These are phyloP conservation scores for Epinephelus malabaricus DNA, from an alignment of 2,797 vertebrate species.

Conservation along the genomic window DNA sequence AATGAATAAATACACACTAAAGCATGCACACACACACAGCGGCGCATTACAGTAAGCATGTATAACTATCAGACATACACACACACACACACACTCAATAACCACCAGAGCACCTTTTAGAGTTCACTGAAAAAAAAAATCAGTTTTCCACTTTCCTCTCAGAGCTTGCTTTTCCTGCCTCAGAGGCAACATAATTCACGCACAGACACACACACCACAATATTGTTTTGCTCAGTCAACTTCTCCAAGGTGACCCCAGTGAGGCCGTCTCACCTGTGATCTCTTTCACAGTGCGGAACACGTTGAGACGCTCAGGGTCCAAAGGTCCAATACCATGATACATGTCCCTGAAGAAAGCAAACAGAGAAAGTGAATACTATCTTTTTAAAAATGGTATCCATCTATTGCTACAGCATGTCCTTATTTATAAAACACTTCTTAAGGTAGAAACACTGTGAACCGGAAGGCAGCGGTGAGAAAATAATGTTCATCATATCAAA, in stretches of 20 bases:
- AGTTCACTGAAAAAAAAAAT: conserved; percentile 30
- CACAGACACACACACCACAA: background rate
- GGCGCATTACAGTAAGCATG: conserved; percentile 14
- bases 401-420: background rate
- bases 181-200: conserved; percentile 20
- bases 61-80: conserved; percentile 13
- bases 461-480: background rate
- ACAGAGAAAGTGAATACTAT: background rate
- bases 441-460: background rate
- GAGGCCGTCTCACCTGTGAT: conserved; percentile 92
- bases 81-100: conserved; percentile 13
- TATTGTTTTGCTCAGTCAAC: conserved; percentile 16
- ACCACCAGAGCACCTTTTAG: conserved; percentile 36
- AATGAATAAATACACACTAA: conserved; percentile 71
- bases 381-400: background rate
- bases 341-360: conserved; percentile 88
- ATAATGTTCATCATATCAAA: conserved; percentile 1
- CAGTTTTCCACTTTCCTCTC: conserved; percentile 13
- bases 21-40: conserved; percentile 7
- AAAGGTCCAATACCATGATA: conserved; percentile 95
- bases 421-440: background rate
- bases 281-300: conserved; percentile 95
- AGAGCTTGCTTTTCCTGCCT: conserved; percentile 20
- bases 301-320: conserved; percentile 94
- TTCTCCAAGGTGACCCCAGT: conserved; percentile 44